These are phyloP conservation scores for Trichoplax adhaerens DNA, from an alignment of 37 sponge, comb jelly and placozoan genomes.

Conservation along the genomic window DNA sequence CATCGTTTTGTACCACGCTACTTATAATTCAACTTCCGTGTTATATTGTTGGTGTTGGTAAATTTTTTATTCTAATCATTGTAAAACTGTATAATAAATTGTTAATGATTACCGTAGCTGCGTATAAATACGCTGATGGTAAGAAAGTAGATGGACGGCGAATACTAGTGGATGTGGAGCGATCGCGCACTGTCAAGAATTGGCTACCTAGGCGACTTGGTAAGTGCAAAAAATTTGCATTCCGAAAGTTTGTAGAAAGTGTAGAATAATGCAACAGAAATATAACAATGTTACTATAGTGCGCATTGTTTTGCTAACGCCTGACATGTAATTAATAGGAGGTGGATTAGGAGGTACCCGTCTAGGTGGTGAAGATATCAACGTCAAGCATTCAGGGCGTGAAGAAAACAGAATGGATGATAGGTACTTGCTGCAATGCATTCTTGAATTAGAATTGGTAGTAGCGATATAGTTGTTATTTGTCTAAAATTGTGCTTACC, in stretches of 20 bases:
- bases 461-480: not conserved
- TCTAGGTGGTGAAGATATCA: conserved; percentile 60
- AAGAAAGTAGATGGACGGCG: conserved; percentile 88
- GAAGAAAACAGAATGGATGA: conserved; percentile 67
- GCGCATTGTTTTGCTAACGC: not conserved
- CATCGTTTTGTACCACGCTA: too few relatives aligned
- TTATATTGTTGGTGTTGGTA: too few relatives aligned
- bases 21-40: too few relatives aligned
- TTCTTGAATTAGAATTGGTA: not conserved
- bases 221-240: conserved; percentile 5
- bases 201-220: conserved; percentile 90
- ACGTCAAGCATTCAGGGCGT: conserved; percentile 85
- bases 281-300: too few relatives aligned
- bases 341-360: conserved; percentile 92
- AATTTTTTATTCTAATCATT: too few relatives aligned
- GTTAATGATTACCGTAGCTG: conserved; percentile 22
- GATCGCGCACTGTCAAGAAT: conserved; percentile 81
- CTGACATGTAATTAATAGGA: conserved; percentile 18
- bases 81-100: too few relatives aligned
- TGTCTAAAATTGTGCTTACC: not conserved
- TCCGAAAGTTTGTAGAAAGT: not conserved
- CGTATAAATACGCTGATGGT: conserved; percentile 94
- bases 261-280: not conserved
- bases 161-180: conserved; percentile 87
- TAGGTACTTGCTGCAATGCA: not conserved